These are phyloP conservation scores for Mallotus villosus DNA, from an alignment of 2,797 vertebrate genomes.

Conservation along the genomic window DNA sequence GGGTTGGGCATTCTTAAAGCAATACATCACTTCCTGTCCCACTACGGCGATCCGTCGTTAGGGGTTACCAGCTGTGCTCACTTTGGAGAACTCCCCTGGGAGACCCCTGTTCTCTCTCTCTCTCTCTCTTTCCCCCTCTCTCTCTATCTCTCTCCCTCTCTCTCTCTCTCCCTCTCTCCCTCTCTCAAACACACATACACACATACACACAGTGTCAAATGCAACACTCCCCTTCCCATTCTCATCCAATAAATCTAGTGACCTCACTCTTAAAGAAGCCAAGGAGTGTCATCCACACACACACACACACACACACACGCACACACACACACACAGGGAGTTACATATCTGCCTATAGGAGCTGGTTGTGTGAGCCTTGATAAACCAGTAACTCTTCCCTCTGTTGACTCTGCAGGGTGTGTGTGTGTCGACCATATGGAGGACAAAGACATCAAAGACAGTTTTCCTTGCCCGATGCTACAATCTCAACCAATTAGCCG, in stretches of 20 bases:
- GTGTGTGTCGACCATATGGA: constrained; percentile 50
- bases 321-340: neutral
- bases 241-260: constrained; percentile 67
- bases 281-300: constrained; percentile 35
- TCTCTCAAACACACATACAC: too few species aligned
- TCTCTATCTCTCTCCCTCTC: constrained; percentile 35
- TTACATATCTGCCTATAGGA: too few species aligned
- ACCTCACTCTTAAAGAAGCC: constrained; percentile 71
- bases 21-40: constrained; percentile 66
- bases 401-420: constrained; percentile 7
- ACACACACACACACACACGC: neutral
- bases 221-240: constrained; percentile 59
- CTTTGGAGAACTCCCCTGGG: constrained; percentile 65
- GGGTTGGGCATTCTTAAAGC: constrained; percentile 31
- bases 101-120: constrained; percentile 11
- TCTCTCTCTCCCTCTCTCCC: constrained; percentile 34
- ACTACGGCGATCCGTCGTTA: constrained; percentile 57
- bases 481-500: constrained; percentile 55
- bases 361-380: constrained; percentile 11
- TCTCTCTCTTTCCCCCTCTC: constrained; percentile 32
- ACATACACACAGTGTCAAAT: constrained; percentile 29
- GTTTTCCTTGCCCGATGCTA: constrained; percentile 28
- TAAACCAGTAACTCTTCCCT: constrained; percentile 21
- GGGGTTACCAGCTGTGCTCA: constrained; percentile 71
- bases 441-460: constrained; percentile 49